phyloP scores from a whole-genome alignment of 2,888 invertebrate species.

The Andrena camellia region DNA sequence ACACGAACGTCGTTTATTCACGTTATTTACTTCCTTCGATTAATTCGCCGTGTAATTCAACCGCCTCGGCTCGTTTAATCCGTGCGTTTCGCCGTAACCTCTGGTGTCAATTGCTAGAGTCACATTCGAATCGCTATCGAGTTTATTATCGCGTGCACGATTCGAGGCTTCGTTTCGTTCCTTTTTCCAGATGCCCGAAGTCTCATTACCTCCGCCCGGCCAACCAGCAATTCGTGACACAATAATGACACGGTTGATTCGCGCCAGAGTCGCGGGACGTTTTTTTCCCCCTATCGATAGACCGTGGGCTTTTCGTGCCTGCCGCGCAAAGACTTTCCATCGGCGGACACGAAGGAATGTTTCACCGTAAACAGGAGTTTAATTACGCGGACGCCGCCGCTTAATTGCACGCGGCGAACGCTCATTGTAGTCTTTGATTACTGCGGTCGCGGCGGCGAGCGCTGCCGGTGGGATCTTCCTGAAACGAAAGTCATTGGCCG shows the following conservation, averaged over 20 bases:
- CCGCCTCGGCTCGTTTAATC: conserved; percentile 41
- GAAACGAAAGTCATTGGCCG: conserved; percentile 31
- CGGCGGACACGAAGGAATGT: conserved; percentile 31
- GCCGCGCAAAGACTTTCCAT: conserved; percentile 26
- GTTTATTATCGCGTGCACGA: conserved; percentile 36
- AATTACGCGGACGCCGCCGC: conserved; percentile 53
- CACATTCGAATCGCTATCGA: conserved; percentile 27
- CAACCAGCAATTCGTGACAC: background rate
- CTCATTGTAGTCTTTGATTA: conserved; percentile 60
- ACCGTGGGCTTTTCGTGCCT: background rate
- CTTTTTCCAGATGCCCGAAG: background rate
- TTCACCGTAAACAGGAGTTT: conserved; percentile 45
- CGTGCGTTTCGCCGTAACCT: conserved; percentile 37
- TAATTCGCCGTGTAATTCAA: conserved; percentile 59
- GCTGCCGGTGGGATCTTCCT: conserved; percentile 23
- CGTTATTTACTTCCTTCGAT: conserved; percentile 53
- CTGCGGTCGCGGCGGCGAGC: conserved; percentile 37
- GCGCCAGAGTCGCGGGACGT: background rate
- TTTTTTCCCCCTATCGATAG: background rate
- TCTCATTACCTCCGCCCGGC: background rate
- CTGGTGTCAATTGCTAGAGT: conserved; percentile 36
- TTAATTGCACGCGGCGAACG: conserved; percentile 48
- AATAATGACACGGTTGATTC: conserved; percentile 10
- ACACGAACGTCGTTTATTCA: conserved; percentile 53
- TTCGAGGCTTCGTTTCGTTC: background rate